These are phyloP conservation scores for Reinhardtius hippoglossoides DNA, from an alignment of 2,113 vertebrate genomes.

Conservation along the genomic window DNA sequence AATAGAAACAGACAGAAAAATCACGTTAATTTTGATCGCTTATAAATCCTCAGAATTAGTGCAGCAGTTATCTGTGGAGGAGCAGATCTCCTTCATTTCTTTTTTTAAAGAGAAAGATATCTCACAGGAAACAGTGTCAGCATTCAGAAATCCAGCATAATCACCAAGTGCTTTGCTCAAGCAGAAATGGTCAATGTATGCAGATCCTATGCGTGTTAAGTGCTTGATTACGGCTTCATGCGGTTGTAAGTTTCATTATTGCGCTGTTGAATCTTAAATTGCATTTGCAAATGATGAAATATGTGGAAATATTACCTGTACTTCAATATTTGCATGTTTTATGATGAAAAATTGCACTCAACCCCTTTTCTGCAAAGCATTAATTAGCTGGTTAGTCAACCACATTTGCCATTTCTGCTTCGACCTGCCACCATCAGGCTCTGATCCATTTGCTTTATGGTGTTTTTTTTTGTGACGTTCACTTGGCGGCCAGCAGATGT, in stretches of 20 bases:
- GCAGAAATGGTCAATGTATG: slow-evolving; percentile 15
- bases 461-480: slow-evolving; percentile 17
- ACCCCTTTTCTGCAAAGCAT: slow-evolving; percentile 18
- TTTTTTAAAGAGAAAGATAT: slow-evolving; percentile 15
- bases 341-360: slow-evolving; percentile 36
- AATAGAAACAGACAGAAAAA: slow-evolving; percentile 1
- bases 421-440: slow-evolving; percentile 6
- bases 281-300: slow-evolving; percentile 8
- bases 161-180: slow-evolving; percentile 27
- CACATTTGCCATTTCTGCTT: slow-evolving; percentile 13
- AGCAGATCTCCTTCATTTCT: not conserved
- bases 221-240: not conserved
- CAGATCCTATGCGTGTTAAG: slow-evolving; percentile 4
- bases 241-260: slow-evolving; percentile 18
- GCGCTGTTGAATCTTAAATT: not conserved
- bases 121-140: slow-evolving; percentile 27
- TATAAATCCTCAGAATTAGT: slow-evolving; percentile 60
- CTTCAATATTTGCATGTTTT: slow-evolving; percentile 34
- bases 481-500: slow-evolving; percentile 76
- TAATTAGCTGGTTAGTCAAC: slow-evolving; percentile 34
- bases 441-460: not conserved
- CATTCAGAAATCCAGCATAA: slow-evolving; percentile 33
- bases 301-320: slow-evolving; percentile 25
- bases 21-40: slow-evolving; percentile 24
- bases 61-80: slow-evolving; percentile 27